Evolutionary conservation across 2,888 invertebrate genomes (phyloP).

Genomic region (Ichneumon xanthorius): DNA sequence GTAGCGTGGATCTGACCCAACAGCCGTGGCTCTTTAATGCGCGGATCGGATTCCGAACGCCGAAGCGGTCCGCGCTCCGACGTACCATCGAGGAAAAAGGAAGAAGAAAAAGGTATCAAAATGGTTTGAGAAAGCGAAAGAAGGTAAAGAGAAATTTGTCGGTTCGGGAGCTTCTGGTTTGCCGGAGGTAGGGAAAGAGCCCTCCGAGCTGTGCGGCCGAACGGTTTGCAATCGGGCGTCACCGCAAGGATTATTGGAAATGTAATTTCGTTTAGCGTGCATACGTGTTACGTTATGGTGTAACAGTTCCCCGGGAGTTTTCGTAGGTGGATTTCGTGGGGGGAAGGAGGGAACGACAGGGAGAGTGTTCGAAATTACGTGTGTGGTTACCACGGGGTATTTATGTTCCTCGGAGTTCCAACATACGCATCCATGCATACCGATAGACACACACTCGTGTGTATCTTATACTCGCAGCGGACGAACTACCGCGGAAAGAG

Average conservation of each 20-base stretch:
- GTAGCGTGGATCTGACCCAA: too few species aligned
- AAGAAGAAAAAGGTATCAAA: background rate
- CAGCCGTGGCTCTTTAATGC: too few species aligned
- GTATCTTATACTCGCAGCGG: background rate
- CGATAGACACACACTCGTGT: background rate
- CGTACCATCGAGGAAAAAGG: too few species aligned
- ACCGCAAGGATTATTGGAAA: constrained; percentile 72
- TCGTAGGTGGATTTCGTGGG: background rate
- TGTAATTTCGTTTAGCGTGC: constrained; percentile 71
- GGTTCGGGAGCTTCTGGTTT: constrained; percentile 13
- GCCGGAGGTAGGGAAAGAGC: background rate
- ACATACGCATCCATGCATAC: background rate
- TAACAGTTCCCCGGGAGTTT: background rate
- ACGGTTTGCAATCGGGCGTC: constrained; percentile 70
- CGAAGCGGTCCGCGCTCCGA: too few species aligned
- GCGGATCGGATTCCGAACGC: too few species aligned
- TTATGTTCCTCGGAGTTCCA: constrained; percentile 3
- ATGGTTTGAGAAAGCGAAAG: background rate
- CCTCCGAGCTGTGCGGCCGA: constrained; percentile 9
- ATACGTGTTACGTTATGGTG: constrained; percentile 25
- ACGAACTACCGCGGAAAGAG: background rate
- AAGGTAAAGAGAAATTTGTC: constrained; percentile 4
- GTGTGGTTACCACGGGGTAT: constrained; percentile 34
- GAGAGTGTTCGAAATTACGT: constrained; percentile 42
- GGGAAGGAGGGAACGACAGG: background rate